A percentile compares a stretch with the other conserved stretches of the same genome.
phyloP scores from a whole-genome alignment of 2,888 invertebrate species.

The Drosophila seclusa region DNA sequence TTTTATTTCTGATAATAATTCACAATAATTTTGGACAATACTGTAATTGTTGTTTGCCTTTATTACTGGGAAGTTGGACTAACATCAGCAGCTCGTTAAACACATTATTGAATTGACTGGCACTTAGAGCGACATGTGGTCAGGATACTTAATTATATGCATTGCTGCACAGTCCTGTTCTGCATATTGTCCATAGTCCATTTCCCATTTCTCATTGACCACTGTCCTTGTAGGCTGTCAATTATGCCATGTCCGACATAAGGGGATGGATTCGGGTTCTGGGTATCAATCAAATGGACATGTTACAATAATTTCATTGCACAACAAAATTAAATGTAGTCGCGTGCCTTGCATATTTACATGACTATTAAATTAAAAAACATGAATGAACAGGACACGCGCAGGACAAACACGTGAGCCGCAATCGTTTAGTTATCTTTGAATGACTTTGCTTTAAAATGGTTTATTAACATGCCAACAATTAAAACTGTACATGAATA shows the following conservation, averaged over 20 bases:
- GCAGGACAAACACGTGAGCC: conserved; percentile 25
- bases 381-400: conserved; percentile 63
- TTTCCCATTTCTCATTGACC: conserved; percentile 2
- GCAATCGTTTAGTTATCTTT: conserved; percentile 69
- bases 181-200: conserved; percentile 12
- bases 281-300: conserved; percentile 73
- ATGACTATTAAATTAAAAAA: conserved; percentile 80
- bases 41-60: conserved; percentile 33
- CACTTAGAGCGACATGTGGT: conserved; percentile 64
- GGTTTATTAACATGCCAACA: conserved; percentile 58
- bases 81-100: conserved; percentile 44
- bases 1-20: not conserved
- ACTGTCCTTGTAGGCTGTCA: conserved; percentile 56
- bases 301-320: conserved; percentile 72
- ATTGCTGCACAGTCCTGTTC: conserved; percentile 26
- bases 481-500: conserved; percentile 24
- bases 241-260: conserved; percentile 70
- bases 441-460: conserved; percentile 64
- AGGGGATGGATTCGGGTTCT: conserved; percentile 19
- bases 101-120: conserved; percentile 45
- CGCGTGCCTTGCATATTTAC: conserved; percentile 70
- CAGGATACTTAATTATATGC: conserved; percentile 73
- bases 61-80: conserved; percentile 21
- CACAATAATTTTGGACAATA: not conserved
- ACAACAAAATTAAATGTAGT: conserved; percentile 74